A percentile compares a stretch with the other conserved stretches of the same genome.
Conservation (phyloP, 2,797 vertebrate genomes). For the Prionace glauca region DNA sequence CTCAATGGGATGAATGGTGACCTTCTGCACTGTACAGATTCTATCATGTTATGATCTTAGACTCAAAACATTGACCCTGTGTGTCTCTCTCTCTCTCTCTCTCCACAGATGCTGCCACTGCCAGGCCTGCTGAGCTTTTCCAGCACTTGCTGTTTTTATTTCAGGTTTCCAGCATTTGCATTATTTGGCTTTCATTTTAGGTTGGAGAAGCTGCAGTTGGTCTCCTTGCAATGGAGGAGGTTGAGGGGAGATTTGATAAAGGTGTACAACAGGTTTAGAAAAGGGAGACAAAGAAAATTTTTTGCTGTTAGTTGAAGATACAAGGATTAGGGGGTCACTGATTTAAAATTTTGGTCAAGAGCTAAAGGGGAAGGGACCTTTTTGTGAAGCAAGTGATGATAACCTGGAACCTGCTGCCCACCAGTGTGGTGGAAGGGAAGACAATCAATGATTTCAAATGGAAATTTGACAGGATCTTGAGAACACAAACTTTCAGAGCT, state of each 20-base stretch:
- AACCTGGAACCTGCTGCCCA: background rate
- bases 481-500: background rate
- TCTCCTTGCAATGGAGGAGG: background rate
- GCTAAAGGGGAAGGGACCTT: background rate
- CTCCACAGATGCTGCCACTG: too few species aligned
- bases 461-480: background rate
- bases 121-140: too few species aligned
- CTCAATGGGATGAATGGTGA: too few species aligned
- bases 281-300: background rate
- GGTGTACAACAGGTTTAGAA: background rate
- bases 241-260: background rate
- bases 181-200: too few species aligned
- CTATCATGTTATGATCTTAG: too few species aligned
- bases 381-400: background rate
- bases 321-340: background rate
- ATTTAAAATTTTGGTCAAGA: background rate
- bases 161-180: too few species aligned
- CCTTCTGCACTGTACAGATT: too few species aligned
- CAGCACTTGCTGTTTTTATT: too few species aligned
- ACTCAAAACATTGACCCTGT: too few species aligned
- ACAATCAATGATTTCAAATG: background rate
- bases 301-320: background rate
- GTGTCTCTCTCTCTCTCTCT: too few species aligned
- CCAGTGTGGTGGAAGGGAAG: background rate
- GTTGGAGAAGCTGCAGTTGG: background rate